Evolutionary conservation across 1,140 invertebrate species (phyloP).

Genomic region (Drosophila kikkawai): DNA sequence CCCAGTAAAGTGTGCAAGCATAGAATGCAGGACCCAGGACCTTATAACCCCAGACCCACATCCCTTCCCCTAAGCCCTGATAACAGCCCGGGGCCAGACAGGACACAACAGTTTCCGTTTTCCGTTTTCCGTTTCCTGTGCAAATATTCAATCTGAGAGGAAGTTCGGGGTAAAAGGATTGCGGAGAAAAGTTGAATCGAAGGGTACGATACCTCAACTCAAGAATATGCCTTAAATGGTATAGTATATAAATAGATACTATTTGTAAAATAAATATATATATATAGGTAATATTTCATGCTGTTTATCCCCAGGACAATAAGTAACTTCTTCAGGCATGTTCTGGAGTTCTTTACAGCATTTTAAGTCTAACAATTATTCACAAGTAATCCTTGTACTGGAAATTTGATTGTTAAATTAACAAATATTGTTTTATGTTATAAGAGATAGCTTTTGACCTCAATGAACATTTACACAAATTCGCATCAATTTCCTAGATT

Average conservation of each 20-base stretch:
- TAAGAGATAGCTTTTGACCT: no score
- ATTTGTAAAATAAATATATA: no score
- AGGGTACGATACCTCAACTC: not conserved
- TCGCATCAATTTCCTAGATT: no score
- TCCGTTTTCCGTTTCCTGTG: constrained; percentile 54
- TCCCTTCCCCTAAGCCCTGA: not conserved
- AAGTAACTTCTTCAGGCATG: no score
- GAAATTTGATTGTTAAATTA: no score
- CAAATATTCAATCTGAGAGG: constrained; percentile 33
- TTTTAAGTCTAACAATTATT: no score
- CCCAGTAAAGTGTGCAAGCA: not conserved
- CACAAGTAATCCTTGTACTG: no score
- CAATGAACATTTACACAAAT: not conserved
- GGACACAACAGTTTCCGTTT: constrained; percentile 38
- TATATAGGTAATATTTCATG: no score
- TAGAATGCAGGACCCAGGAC: not conserved
- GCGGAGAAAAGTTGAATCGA: not conserved
- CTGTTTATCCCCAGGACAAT: no score
- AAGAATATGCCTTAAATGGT: not conserved
- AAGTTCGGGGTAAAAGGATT: constrained; percentile 8
- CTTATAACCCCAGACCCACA: constrained; percentile 4
- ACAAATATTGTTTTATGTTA: no score
- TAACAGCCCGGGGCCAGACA: constrained; percentile 16
- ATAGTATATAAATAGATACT: no score
- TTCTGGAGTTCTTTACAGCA: no score